Base-by-base conservation (phyloP, 2,113 vertebrate species). In the Glaucomys volans region DNA sequence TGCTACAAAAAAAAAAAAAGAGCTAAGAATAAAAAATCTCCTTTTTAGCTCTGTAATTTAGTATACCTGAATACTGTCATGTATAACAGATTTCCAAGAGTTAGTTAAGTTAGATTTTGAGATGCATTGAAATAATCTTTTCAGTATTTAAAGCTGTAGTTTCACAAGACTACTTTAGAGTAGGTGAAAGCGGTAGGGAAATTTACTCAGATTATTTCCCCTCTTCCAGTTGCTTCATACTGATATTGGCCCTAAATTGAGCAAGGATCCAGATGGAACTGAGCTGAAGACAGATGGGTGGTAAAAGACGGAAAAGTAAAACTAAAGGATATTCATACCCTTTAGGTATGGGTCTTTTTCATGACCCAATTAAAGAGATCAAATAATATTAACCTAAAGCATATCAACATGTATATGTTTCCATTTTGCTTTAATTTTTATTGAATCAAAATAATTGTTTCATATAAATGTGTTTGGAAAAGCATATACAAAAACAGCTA, bases 311-410 rank as follows among this genome's bases (percentile, higher is more conserved):
- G 52, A 84, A 81, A 82, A 0, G 30, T 71, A 74, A 88, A 20
- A 64, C 82, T 76, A 59, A 89, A 90, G 71, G 67, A 32, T 37
- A 76, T 47, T 24, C 13, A 82, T 62, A 44, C 2, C 32, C 2
- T 18, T 54, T n/a, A n/a, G n/a, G n/a, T n/a, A n/a, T n/a, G n/a
- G n/a, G n/a, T n/a, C 57, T 54, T 80, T 54, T 57, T 10, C 42
- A 44, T 28, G 37, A 66, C 16, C 30, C 74, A 86, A 76, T 22
- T 9, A 74, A 93, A 91, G 30, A 76, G 24, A 87, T 32, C 10
- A 96, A 93, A 91, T 37, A 72, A 93, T 26, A 10, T 44, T 52
- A 95, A 87, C 47, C 77, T 96, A 89, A 0, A 75, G 35, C 20
- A 35, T 1, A 4, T 40, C 24, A 76, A 44, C 30, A 40, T 91